Percentiles rank a stretch among this genome's conserved stretches.
phyloP scores from a whole-genome alignment of 35 echinoderm and acorn worm genomes.

The Lytechinus pictus region DNA sequence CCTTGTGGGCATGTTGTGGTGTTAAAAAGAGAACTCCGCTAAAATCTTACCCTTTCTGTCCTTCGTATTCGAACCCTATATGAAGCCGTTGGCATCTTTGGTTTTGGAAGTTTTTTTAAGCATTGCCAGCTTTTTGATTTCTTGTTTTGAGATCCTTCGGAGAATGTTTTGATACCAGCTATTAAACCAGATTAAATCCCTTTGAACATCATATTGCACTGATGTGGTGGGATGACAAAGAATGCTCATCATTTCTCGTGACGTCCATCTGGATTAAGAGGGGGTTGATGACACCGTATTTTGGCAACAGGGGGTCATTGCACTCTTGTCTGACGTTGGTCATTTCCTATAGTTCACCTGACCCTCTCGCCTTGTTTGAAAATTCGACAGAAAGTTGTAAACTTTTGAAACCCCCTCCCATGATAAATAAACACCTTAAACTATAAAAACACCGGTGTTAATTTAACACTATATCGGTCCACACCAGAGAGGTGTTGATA shows the following conservation, averaged over 20 bases:
- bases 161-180: neutral
- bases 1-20: neutral
- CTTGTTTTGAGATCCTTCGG: neutral
- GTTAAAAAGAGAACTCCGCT: no score
- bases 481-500: no score
- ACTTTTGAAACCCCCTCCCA: no score
- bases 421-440: no score
- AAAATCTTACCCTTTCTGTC: neutral
- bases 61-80: neutral
- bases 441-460: no score
- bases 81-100: neutral
- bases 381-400: neutral
- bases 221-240: neutral
- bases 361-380: neutral
- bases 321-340: neutral
- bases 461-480: no score
- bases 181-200: neutral
- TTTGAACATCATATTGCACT: neutral
- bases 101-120: neutral
- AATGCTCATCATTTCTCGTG: neutral
- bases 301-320: neutral
- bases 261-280: slow-evolving; percentile 9
- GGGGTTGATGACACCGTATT: neutral
- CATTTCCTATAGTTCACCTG: neutral
- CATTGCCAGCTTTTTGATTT: neutral